These are phyloP conservation scores for Sphaerophoria taeniata DNA, from an alignment of 2,888 invertebrate genomes.

Conservation along the genomic window DNA sequence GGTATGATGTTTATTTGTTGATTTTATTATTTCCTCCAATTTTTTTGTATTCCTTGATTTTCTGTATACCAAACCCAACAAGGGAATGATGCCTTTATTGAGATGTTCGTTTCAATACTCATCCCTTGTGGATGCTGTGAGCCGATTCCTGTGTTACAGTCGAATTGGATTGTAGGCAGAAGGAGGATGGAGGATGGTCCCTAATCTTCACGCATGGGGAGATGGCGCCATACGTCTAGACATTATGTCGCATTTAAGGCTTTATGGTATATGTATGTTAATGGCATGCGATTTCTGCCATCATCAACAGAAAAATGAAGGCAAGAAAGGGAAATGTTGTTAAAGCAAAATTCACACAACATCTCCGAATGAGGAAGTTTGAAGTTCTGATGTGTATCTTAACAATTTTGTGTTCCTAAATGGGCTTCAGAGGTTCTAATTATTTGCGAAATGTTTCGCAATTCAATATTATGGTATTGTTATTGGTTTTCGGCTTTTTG, in stretches of 20 bases:
- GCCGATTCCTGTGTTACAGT: neutral
- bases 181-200: slow-evolving; percentile 40
- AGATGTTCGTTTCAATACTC: neutral
- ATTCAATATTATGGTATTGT: slow-evolving; percentile 24
- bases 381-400: neutral
- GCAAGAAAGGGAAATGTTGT: neutral
- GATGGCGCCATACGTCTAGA: slow-evolving; percentile 78
- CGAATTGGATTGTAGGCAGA: neutral
- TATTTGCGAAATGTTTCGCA: slow-evolving; percentile 48
- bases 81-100: slow-evolving; percentile 23
- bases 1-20: slow-evolving; percentile 59
- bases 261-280: slow-evolving; percentile 17
- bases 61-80: slow-evolving; percentile 17
- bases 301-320: slow-evolving; percentile 15
- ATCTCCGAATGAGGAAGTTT: neutral
- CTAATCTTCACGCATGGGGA: slow-evolving; percentile 65
- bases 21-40: slow-evolving; percentile 38
- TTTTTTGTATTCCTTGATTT: slow-evolving; percentile 41
- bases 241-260: slow-evolving; percentile 75
- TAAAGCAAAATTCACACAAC: slow-evolving; percentile 20
- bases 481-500: slow-evolving; percentile 5
- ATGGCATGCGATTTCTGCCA: slow-evolving; percentile 29
- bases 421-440: slow-evolving; percentile 51
- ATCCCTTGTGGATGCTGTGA: neutral
- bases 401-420: neutral